Evolutionary conservation across 2,888 invertebrate genomes (phyloP), one percentile per base, ranked within the genome.

Genomic region (Nezara viridula): DNA sequence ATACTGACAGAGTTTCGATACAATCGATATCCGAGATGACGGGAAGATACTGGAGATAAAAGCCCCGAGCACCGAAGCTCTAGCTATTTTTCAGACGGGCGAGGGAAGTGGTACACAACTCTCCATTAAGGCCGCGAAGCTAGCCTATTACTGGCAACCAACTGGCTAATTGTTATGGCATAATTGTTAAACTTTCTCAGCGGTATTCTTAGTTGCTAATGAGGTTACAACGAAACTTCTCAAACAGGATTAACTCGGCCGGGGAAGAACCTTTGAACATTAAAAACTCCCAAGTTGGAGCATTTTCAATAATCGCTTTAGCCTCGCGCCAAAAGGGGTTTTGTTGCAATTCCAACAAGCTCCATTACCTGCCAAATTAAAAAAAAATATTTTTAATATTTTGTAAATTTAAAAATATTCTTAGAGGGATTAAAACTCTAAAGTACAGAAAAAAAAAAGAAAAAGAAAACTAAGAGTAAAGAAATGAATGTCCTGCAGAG

Each of bases 181-280:
- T 86, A 86, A 86, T 86, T 86, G 86, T 50, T 86, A 55, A 52
- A 55, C 86, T 55, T 52, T 55, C 86, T 37, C 50, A n/a, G n/a
- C 86, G 52, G 40, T 77, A 40, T 77, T 77, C 81, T 55, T 40
- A 32, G 32, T 27, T 40, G 14, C 40, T 86, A 86, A 86, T 52
- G 86, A 86, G 86, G 55, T 55, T 86, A 55, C 55, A 86, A 55
- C 55, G 52, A 86, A 86, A 86, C 86, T 86, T 86, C 66, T 73
- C 66, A 73, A 73, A 73, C 66, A 73, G 66, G 66, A 73, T 73
- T 73, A 73, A 73, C 66, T 37, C 19, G 16, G 66, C 66, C 66
- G 19, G 66, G 66, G 37, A 37, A 37, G 66, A 73, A 73, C 37
- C 66, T 73, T 73, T 73, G 66, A 73, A 73, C 66, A 73, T 73